Evolutionary conservation across 2,797 vertebrate species (phyloP).

Genomic region (Etheostoma perlongum): DNA sequence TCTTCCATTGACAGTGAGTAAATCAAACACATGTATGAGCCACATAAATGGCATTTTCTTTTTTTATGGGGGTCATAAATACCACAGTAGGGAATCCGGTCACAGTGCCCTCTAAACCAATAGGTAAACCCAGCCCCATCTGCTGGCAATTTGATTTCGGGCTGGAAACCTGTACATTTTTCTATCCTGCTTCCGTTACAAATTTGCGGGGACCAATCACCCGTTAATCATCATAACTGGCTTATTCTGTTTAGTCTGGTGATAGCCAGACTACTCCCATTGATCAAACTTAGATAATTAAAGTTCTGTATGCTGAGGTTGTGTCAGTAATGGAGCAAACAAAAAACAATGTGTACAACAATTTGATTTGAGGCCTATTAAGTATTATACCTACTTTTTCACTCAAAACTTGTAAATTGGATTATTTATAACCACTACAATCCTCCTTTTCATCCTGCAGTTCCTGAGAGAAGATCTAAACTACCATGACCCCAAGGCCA

Average conservation of each 20-base stretch:
- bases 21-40: neutral
- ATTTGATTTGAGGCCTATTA: too few species aligned
- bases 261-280: too few species aligned
- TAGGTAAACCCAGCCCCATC: too few species aligned
- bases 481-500: constrained; percentile 97
- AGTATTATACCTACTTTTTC: neutral
- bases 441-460: constrained; percentile 74
- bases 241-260: too few species aligned
- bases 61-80: constrained; percentile 24
- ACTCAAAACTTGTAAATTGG: neutral
- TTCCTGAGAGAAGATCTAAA: constrained; percentile 98
- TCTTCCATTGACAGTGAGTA: neutral
- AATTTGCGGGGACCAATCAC: too few species aligned
- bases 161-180: too few species aligned
- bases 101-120: constrained; percentile 9
- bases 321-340: neutral
- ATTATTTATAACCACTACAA: constrained; percentile 22
- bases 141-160: too few species aligned
- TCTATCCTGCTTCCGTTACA: too few species aligned
- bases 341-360: neutral
- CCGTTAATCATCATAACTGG: too few species aligned
- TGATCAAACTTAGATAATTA: neutral
- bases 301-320: neutral
- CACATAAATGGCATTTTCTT: constrained; percentile 1
- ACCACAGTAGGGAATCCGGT: constrained; percentile 23